A percentile compares a stretch with the other conserved stretches of the same genome.
Evolutionary conservation across 1,140 invertebrate genomes (phyloP).

Genomic region (Drosophila kepulauana): DNA sequence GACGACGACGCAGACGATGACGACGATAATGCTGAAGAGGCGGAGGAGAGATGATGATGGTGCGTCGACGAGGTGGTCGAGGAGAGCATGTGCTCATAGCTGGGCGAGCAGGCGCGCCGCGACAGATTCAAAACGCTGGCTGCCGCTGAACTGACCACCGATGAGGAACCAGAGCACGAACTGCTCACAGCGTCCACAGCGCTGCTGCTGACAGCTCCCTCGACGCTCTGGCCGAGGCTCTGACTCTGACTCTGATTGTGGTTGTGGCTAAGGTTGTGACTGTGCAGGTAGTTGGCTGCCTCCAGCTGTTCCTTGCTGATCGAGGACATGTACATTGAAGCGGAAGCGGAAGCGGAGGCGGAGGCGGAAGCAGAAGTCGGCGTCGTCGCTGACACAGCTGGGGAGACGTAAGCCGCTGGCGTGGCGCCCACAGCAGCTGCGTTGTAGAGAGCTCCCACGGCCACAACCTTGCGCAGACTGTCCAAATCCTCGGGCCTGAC

Average conservation of each 20-base stretch:
- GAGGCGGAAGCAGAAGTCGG: background rate
- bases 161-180: conserved; percentile 48
- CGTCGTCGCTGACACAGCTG: background rate
- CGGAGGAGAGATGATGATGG: conserved; percentile 54
- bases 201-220: conserved; percentile 68
- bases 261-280: conserved; percentile 34
- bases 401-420: conserved; percentile 36
- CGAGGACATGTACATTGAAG: conserved; percentile 18
- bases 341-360: conserved; percentile 10
- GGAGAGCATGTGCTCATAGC: conserved; percentile 77
- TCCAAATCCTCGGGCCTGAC: conserved; percentile 76
- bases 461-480: conserved; percentile 76
- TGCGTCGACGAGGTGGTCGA: conserved; percentile 69
- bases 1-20: conserved; percentile 86
- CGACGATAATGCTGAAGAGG: conserved; percentile 48
- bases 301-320: conserved; percentile 69
- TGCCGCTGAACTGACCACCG: conserved; percentile 49
- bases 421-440: conserved; percentile 47
- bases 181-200: conserved; percentile 71
- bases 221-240: conserved; percentile 11
- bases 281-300: conserved; percentile 47
- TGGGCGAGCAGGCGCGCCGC: conserved; percentile 85
- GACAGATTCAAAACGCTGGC: conserved; percentile 89
- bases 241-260: too few relatives aligned
- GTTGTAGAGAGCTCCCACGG: conserved; percentile 67